Evolutionary conservation across 1,140 invertebrate genomes (phyloP).

Genomic region (Triops cancriformis): DNA sequence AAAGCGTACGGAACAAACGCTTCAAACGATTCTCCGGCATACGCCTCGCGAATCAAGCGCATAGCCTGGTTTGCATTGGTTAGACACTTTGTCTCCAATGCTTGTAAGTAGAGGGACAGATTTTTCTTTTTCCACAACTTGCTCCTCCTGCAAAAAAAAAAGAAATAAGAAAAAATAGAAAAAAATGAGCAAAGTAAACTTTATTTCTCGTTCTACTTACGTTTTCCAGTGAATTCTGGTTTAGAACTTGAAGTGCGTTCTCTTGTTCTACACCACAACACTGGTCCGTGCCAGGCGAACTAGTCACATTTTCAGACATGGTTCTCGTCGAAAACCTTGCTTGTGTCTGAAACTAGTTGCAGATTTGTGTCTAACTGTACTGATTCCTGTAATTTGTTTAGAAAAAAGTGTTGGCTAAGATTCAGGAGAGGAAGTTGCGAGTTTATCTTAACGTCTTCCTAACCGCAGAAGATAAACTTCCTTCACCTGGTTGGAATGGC

Average conservation of each 20-base stretch:
- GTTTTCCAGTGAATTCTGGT: not conserved
- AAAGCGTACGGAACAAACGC: not conserved
- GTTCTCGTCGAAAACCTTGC: not conserved
- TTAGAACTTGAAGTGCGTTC: not conserved
- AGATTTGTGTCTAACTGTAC: not conserved
- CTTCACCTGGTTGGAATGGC: not conserved
- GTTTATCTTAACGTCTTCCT: slow-evolving; percentile 4
- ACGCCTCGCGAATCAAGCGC: not conserved
- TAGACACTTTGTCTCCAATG: not conserved
- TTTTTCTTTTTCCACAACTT: not conserved
- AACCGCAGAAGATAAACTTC: slow-evolving; percentile 6
- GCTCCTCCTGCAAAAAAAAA: not conserved
- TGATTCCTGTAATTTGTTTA: not conserved
- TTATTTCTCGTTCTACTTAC: not conserved
- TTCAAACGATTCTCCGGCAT: not conserved
- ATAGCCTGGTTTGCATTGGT: not conserved
- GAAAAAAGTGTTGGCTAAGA: not conserved
- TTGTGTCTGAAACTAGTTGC: not conserved
- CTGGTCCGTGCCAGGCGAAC: not conserved
- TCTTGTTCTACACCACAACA: not conserved
- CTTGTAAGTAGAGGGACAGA: not conserved
- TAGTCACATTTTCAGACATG: not conserved
- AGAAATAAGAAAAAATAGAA: too few species aligned
- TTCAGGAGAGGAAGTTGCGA: not conserved
- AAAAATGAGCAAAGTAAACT: too few species aligned